Percentiles rank a stretch among this genome's conserved stretches.
phyloP scores from a whole-genome alignment of 2,113 vertebrate genomes.

The Aldabrachelys gigantea region DNA sequence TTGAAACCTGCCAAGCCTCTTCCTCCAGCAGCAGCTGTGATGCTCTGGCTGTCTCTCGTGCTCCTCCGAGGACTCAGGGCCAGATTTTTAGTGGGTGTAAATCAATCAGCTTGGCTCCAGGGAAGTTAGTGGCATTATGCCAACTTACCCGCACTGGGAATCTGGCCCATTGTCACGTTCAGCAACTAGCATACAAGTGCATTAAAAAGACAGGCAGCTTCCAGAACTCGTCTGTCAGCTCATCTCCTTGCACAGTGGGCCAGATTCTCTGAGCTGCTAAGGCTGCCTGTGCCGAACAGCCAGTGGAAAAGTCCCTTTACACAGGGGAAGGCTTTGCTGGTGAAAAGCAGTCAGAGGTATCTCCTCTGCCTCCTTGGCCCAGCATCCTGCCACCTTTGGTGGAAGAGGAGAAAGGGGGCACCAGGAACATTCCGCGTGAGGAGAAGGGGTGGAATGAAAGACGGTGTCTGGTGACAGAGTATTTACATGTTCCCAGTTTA shows the following conservation, averaged over 20 bases:
- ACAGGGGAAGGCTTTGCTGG: not conserved
- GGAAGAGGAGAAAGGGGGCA: not conserved
- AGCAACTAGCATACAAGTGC: not conserved
- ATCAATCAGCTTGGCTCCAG: not conserved
- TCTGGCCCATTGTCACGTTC: not conserved
- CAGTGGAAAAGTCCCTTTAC: not conserved
- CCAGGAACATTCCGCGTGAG: not conserved
- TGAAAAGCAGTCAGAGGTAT: not conserved
- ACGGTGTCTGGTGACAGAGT: not conserved
- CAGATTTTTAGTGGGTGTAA: not conserved
- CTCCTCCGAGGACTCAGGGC: not conserved
- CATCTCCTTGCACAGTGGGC: not conserved
- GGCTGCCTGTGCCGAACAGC: not conserved
- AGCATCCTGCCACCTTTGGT: not conserved
- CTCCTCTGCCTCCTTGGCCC: not conserved
- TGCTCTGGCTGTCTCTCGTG: not conserved
- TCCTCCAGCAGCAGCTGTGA: not conserved
- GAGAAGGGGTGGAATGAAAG: rapidly evolving
- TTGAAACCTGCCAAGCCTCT: not conserved
- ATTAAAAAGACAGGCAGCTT: not conserved
- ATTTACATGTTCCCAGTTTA: not conserved
- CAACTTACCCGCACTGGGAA: not conserved
- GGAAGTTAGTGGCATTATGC: not conserved
- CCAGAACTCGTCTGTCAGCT: not conserved
- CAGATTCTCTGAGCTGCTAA: not conserved